Conservation (phyloP, 2,888 invertebrate genomes). For the Loripinus fragilis region DNA sequence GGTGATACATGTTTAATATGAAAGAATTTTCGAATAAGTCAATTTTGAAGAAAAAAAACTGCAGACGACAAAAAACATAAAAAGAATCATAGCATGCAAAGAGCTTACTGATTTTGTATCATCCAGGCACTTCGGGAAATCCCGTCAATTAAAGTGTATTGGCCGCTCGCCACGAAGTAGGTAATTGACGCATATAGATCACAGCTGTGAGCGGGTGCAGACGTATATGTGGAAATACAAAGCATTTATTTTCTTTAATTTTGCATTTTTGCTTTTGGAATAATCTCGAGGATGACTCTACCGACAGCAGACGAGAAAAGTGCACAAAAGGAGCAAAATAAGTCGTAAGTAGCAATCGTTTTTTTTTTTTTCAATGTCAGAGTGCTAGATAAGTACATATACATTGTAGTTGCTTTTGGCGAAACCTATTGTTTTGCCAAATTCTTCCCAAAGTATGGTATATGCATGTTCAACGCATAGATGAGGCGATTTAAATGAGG, state of each 20-base stretch:
- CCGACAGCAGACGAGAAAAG: neutral
- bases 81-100: no score
- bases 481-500: no score
- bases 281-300: constrained; percentile 2
- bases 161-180: neutral
- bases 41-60: no score
- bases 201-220: constrained; percentile 9
- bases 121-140: constrained; percentile 12
- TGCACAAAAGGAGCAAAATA: neutral
- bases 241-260: neutral
- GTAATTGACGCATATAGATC: neutral
- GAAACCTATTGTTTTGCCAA: no score
- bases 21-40: no score
- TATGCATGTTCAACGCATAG: no score
- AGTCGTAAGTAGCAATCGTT: neutral
- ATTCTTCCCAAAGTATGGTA: no score
- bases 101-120: no score
- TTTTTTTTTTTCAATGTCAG: neutral
- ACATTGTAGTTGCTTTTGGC: no score
- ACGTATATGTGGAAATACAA: neutral
- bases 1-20: no score
- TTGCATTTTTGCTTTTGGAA: neutral
- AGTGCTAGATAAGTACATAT: no score
- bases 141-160: neutral
- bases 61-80: no score